Evolutionary conservation across 1,140 invertebrate genomes (phyloP).

Genomic region (Aphelinus atriplicis): DNA sequence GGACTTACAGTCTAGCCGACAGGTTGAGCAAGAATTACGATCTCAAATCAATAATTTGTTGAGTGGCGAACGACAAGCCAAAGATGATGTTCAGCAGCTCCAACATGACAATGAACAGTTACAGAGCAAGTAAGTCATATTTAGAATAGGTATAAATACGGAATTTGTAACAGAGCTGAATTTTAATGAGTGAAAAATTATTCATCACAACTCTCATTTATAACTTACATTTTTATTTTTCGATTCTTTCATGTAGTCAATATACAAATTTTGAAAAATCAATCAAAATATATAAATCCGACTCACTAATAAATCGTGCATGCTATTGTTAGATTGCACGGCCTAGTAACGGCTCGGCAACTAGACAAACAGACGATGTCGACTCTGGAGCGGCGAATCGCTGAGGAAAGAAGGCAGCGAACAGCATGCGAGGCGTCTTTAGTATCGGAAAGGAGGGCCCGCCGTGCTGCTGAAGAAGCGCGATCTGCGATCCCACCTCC

Average conservation of each 20-base stretch:
- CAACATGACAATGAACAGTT: conserved; percentile 85
- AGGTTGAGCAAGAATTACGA: conserved; percentile 84
- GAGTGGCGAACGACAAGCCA: conserved; percentile 76
- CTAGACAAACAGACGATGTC: conserved; percentile 82
- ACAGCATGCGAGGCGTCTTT: conserved; percentile 81
- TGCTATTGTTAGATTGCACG: conserved; percentile 70
- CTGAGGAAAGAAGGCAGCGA: conserved; percentile 84
- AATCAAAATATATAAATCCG: not conserved
- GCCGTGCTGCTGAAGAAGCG: conserved; percentile 66
- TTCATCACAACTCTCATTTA: not conserved
- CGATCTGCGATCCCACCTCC: conserved; percentile 57
- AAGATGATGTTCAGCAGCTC: conserved; percentile 79
- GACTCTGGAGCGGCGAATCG: conserved; percentile 81
- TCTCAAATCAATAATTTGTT: conserved; percentile 77
- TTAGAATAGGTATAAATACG: not conserved
- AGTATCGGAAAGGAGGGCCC: conserved; percentile 75
- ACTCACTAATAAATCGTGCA: not conserved
- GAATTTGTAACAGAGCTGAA: not conserved
- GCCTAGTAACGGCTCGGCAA: conserved; percentile 76
- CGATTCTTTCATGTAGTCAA: not conserved
- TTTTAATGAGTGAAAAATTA: not conserved
- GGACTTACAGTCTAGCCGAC: conserved; percentile 80
- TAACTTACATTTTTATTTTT: conserved; percentile 10
- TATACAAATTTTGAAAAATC: not conserved
- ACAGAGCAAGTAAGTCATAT: conserved; percentile 76